These are phyloP conservation scores for Aplodontia rufa DNA, from an alignment of 2,113 vertebrate genomes.

Conservation along the genomic window DNA sequence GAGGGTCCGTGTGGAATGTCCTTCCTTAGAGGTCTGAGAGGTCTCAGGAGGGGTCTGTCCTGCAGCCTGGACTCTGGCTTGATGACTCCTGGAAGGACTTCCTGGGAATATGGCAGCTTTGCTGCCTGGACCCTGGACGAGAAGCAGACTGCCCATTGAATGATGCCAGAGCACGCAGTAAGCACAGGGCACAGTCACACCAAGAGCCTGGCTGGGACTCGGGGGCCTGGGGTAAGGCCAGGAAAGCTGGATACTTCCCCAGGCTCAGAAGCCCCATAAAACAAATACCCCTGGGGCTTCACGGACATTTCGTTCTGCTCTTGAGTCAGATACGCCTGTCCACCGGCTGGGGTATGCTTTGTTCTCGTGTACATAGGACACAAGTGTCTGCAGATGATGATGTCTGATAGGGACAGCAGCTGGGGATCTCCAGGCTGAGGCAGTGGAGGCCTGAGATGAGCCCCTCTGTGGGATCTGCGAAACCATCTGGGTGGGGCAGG, in stretches of 20 bases:
- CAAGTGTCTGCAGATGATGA: fast-evolving
- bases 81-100: background rate
- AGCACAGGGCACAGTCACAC: fast-evolving
- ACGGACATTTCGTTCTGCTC: background rate
- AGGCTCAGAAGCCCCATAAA: background rate
- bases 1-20: background rate
- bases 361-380: background rate
- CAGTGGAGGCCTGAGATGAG: background rate
- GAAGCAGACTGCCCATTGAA: background rate
- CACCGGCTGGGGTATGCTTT: background rate
- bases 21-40: background rate
- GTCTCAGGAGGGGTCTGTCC: background rate
- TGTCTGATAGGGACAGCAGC: background rate
- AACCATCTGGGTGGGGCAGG: background rate
- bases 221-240: background rate
- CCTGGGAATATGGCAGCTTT: background rate
- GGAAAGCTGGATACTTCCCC: background rate
- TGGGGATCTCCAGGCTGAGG: background rate
- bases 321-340: background rate
- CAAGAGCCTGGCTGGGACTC: background rate
- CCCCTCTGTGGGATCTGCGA: background rate
- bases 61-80: background rate
- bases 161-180: background rate
- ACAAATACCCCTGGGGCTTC: background rate
- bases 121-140: background rate